These are phyloP conservation scores for Crambe crambe DNA, from an alignment of 37 sponge, comb jelly and placozoan genomes.

Conservation along the genomic window DNA sequence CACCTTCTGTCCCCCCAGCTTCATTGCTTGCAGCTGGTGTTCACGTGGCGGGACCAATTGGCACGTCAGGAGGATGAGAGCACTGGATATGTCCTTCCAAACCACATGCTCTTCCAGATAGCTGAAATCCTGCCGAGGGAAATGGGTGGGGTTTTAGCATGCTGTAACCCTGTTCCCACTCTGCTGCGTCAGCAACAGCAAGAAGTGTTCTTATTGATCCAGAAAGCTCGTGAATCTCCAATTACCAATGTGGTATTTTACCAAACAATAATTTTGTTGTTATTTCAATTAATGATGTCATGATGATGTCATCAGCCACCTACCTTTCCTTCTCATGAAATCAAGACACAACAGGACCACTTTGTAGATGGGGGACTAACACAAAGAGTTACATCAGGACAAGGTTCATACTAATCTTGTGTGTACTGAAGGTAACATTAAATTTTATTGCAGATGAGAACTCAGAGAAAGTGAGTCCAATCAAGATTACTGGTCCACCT, in stretches of 20 bases:
- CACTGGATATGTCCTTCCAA: constrained; percentile 84
- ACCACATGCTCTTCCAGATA: constrained; percentile 97
- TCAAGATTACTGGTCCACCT: constrained; percentile 25
- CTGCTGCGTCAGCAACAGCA: constrained; percentile 75
- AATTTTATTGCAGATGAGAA: too few species aligned
- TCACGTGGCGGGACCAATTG: constrained; percentile 77
- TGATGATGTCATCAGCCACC: too few species aligned
- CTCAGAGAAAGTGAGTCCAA: too few species aligned
- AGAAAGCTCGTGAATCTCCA: constrained; percentile 58
- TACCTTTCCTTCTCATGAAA: background rate
- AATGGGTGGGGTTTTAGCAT: constrained; percentile 86
- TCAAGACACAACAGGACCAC: background rate
- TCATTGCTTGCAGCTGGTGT: constrained; percentile 64
- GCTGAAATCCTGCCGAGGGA: constrained; percentile 82
- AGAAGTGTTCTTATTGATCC: constrained; percentile 69
- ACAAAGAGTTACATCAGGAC: background rate
- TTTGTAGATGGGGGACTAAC: background rate
- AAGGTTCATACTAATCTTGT: background rate
- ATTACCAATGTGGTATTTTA: background rate
- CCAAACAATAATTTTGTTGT: too few species aligned
- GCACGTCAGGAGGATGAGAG: constrained; percentile 96
- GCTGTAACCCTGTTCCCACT: constrained; percentile 92
- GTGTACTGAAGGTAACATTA: too few species aligned
- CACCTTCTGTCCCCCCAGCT: constrained; percentile 35
- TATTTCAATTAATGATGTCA: too few species aligned